phyloP scores from a whole-genome alignment of 2,113 vertebrate species.

The Tympanuchus pallidicinctus region DNA sequence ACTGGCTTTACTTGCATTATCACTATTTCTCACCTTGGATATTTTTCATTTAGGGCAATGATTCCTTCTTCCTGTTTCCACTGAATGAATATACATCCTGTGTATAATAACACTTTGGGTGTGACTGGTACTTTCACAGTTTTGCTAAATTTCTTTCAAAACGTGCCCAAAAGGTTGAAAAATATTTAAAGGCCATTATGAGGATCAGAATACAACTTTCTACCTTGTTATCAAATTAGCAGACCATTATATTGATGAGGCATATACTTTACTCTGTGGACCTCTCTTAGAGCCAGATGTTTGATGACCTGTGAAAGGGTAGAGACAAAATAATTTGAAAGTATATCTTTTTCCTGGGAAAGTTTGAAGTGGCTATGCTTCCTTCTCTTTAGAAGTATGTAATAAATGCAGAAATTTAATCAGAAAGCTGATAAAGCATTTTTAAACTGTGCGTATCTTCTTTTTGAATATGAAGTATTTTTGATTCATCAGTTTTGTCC shows the following conservation, averaged over 20 bases:
- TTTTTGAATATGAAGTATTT: background rate
- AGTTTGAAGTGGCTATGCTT: background rate
- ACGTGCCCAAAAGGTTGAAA: background rate
- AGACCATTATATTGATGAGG: background rate
- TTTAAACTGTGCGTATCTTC: background rate
- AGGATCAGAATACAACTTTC: background rate
- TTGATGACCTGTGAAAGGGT: background rate
- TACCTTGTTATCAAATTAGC: background rate
- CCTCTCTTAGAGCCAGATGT: background rate
- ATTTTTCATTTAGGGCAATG: background rate
- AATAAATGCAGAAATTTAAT: background rate
- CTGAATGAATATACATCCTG: background rate
- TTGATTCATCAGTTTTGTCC: background rate
- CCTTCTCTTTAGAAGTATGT: background rate
- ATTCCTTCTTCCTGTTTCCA: background rate
- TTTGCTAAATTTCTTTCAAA: background rate
- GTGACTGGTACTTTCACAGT: background rate
- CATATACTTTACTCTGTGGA: background rate
- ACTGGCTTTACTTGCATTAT: background rate
- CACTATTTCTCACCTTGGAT: background rate
- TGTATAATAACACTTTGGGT: background rate
- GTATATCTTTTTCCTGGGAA: background rate
- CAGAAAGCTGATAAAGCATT: accelerated
- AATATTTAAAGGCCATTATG: background rate
- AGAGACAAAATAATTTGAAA: background rate